Conservation (phyloP, 2,113 vertebrate species). For the Rhea pennata region DNA sequence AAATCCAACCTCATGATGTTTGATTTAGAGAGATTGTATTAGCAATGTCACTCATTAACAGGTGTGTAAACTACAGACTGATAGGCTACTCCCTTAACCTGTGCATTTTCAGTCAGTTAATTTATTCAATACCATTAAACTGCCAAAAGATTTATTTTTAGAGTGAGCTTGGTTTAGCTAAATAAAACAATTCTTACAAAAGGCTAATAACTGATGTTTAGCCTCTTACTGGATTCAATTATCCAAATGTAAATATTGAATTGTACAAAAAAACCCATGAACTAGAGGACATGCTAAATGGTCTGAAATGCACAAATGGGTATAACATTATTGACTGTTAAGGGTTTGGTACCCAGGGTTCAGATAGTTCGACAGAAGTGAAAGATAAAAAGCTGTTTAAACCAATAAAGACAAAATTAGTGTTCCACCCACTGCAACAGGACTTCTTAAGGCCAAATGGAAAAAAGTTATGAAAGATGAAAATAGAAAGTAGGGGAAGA, state of each 20-base stretch:
- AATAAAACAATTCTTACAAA: background rate
- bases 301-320: background rate
- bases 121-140: background rate
- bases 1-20: background rate
- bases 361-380: background rate
- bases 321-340: background rate
- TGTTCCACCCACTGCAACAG: background rate
- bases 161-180: background rate
- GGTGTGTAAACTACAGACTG: background rate
- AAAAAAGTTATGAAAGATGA: background rate
- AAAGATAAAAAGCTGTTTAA: background rate
- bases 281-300: background rate
- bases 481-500: background rate
- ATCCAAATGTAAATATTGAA: background rate
- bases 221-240: background rate
- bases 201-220: background rate
- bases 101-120: background rate
- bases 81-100: background rate
- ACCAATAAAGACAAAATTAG: background rate
- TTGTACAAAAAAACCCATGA: background rate
- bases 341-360: background rate
- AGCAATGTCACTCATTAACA: constrained; percentile 40
- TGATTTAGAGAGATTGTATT: background rate
- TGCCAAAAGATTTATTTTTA: background rate
- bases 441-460: background rate